Conservation (phyloP, 2,888 invertebrate genomes). For the Epinotia brunnichana region DNA sequence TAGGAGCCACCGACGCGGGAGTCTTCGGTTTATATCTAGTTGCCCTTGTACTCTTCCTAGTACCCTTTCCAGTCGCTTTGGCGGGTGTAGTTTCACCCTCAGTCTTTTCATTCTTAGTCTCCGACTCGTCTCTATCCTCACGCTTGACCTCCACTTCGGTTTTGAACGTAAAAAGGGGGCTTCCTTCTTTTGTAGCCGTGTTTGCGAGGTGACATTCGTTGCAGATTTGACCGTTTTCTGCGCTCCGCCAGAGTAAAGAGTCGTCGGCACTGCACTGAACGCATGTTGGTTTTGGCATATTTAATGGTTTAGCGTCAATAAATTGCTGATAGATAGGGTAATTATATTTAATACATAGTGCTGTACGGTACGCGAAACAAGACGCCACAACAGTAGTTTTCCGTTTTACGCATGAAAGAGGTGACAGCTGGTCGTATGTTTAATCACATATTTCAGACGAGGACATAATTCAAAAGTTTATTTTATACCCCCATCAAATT, state of each 20-base stretch:
- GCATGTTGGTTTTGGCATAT: slow-evolving; percentile 86
- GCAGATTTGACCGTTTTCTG: slow-evolving; percentile 90
- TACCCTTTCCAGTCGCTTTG: slow-evolving; percentile 79
- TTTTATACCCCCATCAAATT: background rate
- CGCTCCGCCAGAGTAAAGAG: slow-evolving; percentile 89
- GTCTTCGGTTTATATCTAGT: slow-evolving; percentile 82
- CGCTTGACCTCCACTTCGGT: slow-evolving; percentile 65
- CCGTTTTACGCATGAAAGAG: slow-evolving; percentile 33
- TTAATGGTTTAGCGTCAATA: slow-evolving; percentile 52
- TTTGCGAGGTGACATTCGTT: slow-evolving; percentile 87
- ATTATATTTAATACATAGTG: slow-evolving; percentile 46
- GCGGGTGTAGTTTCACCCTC: slow-evolving; percentile 74
- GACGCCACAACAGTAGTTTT: slow-evolving; percentile 41
- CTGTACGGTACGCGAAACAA: slow-evolving; percentile 37
- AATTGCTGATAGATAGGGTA: background rate
- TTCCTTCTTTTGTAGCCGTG: slow-evolving; percentile 64
- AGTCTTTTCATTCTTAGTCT: slow-evolving; percentile 61
- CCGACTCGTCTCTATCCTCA: slow-evolving; percentile 65
- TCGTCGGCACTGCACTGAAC: slow-evolving; percentile 87
- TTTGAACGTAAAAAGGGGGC: slow-evolving; percentile 60
- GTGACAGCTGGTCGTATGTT: no score
- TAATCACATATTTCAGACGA: background rate
- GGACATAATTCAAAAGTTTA: background rate
- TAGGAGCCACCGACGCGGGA: slow-evolving; percentile 60
- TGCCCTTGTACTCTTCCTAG: slow-evolving; percentile 85